Evolutionary conservation across 2,888 invertebrate species (phyloP).

Genomic region (Strigamia transsilvanica): DNA sequence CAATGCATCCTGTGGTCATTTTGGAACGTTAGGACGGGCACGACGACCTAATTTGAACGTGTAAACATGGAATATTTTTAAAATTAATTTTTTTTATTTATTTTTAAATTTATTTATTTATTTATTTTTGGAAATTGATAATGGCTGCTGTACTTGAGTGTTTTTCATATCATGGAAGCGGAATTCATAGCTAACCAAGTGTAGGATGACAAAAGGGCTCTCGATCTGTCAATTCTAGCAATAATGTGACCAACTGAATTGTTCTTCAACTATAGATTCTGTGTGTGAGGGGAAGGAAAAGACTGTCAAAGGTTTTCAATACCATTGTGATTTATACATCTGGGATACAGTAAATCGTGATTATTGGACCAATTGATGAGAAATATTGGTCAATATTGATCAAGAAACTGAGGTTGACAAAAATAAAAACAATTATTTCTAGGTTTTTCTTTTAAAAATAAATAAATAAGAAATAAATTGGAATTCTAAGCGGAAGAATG

Average conservation of each 20-base stretch:
- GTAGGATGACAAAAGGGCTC: constrained; percentile 37
- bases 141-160: background rate
- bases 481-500: background rate
- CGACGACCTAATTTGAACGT: too few relatives aligned
- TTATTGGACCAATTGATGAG: too few relatives aligned
- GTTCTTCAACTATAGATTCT: constrained; percentile 7
- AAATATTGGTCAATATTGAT: too few relatives aligned
- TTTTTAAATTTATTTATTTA: background rate
- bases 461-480: too few relatives aligned
- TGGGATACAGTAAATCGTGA: too few relatives aligned
- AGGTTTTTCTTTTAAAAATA: too few relatives aligned
- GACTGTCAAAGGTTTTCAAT: constrained; percentile 9
- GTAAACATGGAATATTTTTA: too few relatives aligned
- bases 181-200: constrained; percentile 30
- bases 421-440: too few relatives aligned
- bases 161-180: background rate
- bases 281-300: background rate
- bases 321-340: background rate
- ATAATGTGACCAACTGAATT: constrained; percentile 30
- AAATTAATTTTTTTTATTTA: background rate
- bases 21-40: too few relatives aligned
- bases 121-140: background rate
- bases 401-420: too few relatives aligned
- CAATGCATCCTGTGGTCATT: background rate
- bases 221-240: constrained; percentile 30